Conservation (phyloP, 2,113 vertebrate genomes). For the Gavia stellata region DNA sequence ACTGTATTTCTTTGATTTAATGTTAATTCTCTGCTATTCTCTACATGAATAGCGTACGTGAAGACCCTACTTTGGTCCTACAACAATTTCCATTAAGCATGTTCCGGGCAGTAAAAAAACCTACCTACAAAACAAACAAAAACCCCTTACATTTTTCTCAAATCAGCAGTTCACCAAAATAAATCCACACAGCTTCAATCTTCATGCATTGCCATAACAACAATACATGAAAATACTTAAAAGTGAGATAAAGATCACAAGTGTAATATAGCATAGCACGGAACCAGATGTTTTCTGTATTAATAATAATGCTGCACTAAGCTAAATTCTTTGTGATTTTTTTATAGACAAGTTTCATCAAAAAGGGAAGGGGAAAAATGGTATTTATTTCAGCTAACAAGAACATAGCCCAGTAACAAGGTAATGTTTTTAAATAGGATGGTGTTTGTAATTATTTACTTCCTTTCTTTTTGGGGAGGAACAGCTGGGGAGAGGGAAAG, state of each 20-base stretch:
- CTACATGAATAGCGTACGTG: not conserved
- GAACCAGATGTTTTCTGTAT: not conserved
- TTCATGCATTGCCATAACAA: not conserved
- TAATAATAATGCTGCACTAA: not conserved
- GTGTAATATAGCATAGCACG: not conserved
- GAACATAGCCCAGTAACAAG: not conserved
- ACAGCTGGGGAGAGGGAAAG: not conserved
- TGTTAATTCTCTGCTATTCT: not conserved
- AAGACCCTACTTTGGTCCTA: not conserved
- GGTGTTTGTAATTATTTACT: not conserved
- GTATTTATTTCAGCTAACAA: not conserved
- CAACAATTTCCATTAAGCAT: not conserved
- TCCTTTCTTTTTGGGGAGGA: not conserved
- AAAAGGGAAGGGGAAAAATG: not conserved
- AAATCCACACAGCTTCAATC: not conserved
- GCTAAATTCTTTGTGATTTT: not conserved
- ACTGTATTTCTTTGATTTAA: not conserved
- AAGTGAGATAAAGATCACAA: constrained; percentile 9
- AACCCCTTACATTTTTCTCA: not conserved
- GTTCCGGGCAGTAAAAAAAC: not conserved
- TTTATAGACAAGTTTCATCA: not conserved
- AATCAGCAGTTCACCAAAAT: not conserved
- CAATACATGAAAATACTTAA: not conserved
- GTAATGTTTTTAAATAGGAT: not conserved
- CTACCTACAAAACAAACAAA: not conserved